Conservation (phyloP, 1,140 invertebrate genomes). For the Onthophagus taurus region DNA sequence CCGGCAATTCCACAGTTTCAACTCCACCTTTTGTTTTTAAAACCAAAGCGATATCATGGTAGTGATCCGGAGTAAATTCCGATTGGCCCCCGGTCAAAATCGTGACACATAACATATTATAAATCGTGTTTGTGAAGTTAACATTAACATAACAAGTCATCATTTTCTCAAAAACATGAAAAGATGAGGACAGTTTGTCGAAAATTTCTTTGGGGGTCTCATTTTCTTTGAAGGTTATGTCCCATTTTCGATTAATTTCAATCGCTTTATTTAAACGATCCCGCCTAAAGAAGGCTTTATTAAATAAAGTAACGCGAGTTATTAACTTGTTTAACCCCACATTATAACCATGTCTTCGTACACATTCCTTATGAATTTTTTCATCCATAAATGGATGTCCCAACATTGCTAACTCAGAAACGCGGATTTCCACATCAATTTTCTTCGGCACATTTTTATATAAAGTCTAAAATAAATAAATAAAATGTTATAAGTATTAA, state of each 20-base stretch:
- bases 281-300: neutral
- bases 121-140: no score
- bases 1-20: slow-evolving; percentile 58
- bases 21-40: slow-evolving; percentile 56
- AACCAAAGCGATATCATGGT: slow-evolving; percentile 50
- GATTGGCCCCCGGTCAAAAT: no score
- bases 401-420: slow-evolving; percentile 46
- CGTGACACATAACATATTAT: no score
- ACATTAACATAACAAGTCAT: no score
- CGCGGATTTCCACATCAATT: neutral
- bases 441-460: neutral
- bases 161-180: no score
- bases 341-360: slow-evolving; percentile 35
- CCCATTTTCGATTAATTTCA: neutral
- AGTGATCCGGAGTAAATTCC: slow-evolving; percentile 53
- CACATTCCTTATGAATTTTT: slow-evolving; percentile 38
- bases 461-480: slow-evolving; percentile 8
- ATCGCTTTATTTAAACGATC: neutral
- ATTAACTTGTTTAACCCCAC: slow-evolving; percentile 14
- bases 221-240: neutral
- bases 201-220: slow-evolving; percentile 31
- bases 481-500: no score
- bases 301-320: slow-evolving; percentile 19
- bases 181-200: no score
- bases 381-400: slow-evolving; percentile 47